These are phyloP conservation scores for Cephus rjabovi DNA, from an alignment of 2,888 invertebrate species.

Conservation along the genomic window DNA sequence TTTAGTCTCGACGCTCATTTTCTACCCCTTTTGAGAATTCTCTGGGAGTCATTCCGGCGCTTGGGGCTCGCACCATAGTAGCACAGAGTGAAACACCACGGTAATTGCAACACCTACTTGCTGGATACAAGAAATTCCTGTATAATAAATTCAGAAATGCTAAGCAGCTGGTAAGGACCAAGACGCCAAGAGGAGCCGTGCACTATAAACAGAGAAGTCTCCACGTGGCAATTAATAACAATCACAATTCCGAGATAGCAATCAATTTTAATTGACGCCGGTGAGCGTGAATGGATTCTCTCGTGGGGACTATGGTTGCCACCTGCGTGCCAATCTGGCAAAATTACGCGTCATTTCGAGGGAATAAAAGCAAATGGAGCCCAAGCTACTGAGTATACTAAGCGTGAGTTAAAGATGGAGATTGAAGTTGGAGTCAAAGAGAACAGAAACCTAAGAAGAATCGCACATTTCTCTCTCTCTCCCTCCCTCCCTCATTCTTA, in stretches of 20 bases:
- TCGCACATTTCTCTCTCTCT: conserved; percentile 19
- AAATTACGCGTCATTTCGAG: conserved; percentile 49
- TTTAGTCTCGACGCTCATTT: not conserved
- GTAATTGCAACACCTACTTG: not conserved
- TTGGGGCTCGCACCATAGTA: not conserved
- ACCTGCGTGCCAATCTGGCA: conserved; percentile 38
- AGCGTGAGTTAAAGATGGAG: conserved; percentile 5
- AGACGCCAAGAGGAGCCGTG: not conserved
- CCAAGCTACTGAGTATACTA: not conserved
- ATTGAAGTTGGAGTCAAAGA: not conserved
- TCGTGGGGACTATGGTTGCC: conserved; percentile 21
- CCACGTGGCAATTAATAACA: conserved; percentile 39
- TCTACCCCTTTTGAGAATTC: not conserved
- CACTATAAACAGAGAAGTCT: not conserved
- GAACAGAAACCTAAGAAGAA: not conserved
- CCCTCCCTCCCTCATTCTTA: conserved; percentile 14
- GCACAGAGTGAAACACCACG: not conserved
- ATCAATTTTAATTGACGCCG: conserved; percentile 53
- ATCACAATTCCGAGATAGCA: conserved; percentile 40
- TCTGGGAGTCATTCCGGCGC: not conserved
- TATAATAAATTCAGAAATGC: not conserved
- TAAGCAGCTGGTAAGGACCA: not conserved
- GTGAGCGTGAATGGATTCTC: conserved; percentile 38
- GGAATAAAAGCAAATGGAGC: conserved; percentile 41
- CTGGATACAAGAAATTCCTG: not conserved